Evolutionary conservation across 2,797 vertebrate genomes (phyloP), one percentile per base, ranked within the genome.

Genomic region (Poecilia velifera): DNA sequence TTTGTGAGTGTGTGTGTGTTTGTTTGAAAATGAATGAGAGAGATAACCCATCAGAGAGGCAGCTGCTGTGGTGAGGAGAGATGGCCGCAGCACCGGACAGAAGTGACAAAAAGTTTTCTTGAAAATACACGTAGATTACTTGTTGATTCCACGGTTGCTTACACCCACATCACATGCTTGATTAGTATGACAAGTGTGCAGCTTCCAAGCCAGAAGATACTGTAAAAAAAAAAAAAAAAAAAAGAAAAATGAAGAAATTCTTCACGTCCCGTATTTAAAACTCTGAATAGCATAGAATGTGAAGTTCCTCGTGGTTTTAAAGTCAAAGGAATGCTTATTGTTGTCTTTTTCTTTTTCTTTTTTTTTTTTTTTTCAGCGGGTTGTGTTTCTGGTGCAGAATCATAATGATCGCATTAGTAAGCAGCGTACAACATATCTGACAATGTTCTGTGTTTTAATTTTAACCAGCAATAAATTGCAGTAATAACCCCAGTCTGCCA

Each of bases 41-140:
- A 90, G 82, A 93, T 92, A 94, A 93, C 90, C 91, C 91, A 94
- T 93, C 92, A 92, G 82, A 93, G 86, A 93, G 86, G 87, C 93
- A 95, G 94, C 94, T 94, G 94, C 90, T 43, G 71, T 82, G 84
- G 93, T 92, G 93, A 91, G 72, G 93, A 94, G 89, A 94, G 93
- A 95, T 76, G 68, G 83, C 87, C 88, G 3, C 1, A 87, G 87
- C 90, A 90, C 90, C 92, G 93, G 93, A 90, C 88, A 76, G 82
- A 87, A 82, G 86, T 79, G 73, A 83, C 82, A 71, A 87, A 76
- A 91, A 87, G 78, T 87, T 91, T 84, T 75, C 73, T 80, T 79
- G 72, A 88, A 90, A 89, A 92, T 80, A 89, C 6, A 83, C 79
- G 36, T 39, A 49, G 86, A 83, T 73, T 82, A 88, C 90, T 90